Base-by-base conservation (phyloP, 1,140 invertebrate genomes). In the Dinoponera quadriceps region DNA sequence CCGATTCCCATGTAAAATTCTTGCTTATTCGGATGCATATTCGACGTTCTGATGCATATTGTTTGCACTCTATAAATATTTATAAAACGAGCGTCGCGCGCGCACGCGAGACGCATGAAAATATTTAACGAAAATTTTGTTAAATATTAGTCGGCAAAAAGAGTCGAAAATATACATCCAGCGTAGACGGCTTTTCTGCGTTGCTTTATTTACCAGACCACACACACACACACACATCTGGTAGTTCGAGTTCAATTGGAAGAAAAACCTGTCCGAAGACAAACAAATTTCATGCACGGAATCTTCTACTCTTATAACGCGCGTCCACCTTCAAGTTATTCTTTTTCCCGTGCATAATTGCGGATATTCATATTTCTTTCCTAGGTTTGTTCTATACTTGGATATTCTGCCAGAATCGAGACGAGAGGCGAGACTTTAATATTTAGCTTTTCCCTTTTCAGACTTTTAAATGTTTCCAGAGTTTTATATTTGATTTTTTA, bases 51-150 rank as follows among this genome's bases (percentile, higher is more conserved):
- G 51, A 69, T 54, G 65, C 75, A 71, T 71, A 80, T 80, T 80
- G 75, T 80, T 80, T 71, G 65, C 22, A 18, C 51, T 71, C 54
- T 44, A 80, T 80, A 80, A 80, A 80, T 80, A 80, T 80, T 80
- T 71, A 80, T 71, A 71, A 71, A 80, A 69, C 25, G 22, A 33
- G 54, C 22, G 33, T 57, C 38, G 65, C 27, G 44, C 20, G 60
- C 14, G 54, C n/a, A n/a, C 29, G 62, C 75, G 38, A 69, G 25
- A 69, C 59, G 33, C 33, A 51, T 69, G 25, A 80, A 80, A 80
- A 80, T 80, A 80, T 80, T 80, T 80, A 80, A 80, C 75, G n/a
- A 80, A 25, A 80, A 80, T 80, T 69, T 80, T 71, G 54, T 71
- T 71, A 80, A 69, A 80, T 80, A 80, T 69, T 80, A 78, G 63